phyloP scores from a whole-genome alignment of 2,113 vertebrate genomes.

The Xiphorhynchus elegans region DNA sequence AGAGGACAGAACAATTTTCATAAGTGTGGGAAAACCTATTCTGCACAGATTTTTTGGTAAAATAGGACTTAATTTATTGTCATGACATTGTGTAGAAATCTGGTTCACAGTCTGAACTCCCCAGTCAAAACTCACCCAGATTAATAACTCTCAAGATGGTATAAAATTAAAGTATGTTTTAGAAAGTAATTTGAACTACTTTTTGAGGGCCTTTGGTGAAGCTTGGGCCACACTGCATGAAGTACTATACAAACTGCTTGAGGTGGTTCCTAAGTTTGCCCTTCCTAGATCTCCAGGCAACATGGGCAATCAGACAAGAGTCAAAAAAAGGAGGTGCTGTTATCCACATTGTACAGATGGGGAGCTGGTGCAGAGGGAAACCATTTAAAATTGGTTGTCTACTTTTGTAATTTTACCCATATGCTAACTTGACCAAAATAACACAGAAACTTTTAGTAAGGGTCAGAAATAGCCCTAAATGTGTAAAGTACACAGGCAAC shows the following conservation, averaged over 20 bases:
- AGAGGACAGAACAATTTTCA: not conserved
- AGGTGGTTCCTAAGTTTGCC: not conserved
- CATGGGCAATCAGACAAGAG: not conserved
- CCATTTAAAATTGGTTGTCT: not conserved
- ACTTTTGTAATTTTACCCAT: not conserved
- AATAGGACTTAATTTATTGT: not conserved
- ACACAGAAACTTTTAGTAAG: not conserved
- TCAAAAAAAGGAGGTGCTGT: not conserved
- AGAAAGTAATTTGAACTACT: not conserved
- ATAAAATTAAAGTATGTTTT: not conserved
- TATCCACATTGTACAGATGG: not conserved
- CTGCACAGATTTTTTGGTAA: not conserved
- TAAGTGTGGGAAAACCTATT: not conserved
- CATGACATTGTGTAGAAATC: not conserved
- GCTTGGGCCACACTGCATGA: not conserved
- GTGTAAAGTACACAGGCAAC: not conserved
- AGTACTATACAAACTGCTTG: not conserved
- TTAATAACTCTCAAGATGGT: not conserved
- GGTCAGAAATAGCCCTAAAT: not conserved
- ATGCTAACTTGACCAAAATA: not conserved
- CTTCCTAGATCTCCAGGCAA: not conserved
- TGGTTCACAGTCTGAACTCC: not conserved
- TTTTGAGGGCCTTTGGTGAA: not conserved
- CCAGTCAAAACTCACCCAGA: not conserved
- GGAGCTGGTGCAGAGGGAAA: not conserved